Evolutionary conservation across 2,797 vertebrate genomes (phyloP), one percentile per base, ranked within the genome.

Genomic region (Macroramphosus scolopax): DNA sequence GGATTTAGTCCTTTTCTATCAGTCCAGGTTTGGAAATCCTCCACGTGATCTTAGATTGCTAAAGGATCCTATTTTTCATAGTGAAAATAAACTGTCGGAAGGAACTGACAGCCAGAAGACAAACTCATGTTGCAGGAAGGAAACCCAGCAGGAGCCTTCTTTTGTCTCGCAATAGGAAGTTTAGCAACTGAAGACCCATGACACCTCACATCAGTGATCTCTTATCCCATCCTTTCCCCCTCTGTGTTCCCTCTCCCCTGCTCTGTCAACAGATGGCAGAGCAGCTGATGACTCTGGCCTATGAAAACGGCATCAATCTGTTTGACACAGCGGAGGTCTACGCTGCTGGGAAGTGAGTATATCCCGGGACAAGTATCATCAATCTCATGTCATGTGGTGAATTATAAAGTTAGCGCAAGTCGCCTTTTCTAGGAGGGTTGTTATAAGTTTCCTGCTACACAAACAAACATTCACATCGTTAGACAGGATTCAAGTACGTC

Each of bases 301-400:
- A 99, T 2, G 96, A 99, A 87, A 99, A 97, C 0, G 96, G 96
- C 83, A 99, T 99, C 87, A 99, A 99, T 90, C 94, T 99, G 78
- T 99, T 99, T 17, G 96, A 99, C 83, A 99, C 96, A 0, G 96
- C 96, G 0, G 96, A 99, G 68, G 96, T 98, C 81, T 99, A 99
- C 1, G 96, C 96, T 0, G 95, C 96, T 1, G 95, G 96, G 75
- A 99, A 99, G 96, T 99, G 88, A 78, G 96, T 98, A 82, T 48
- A 63, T 68, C 64, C 63, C 52, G 20, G 34, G 20, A 16, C 51
- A 24, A 62, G 55, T 72, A 46, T 34, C 25, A 39, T 24, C 16
- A 58, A 39, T 37, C 43, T 50, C 48, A 38, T 50, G 26, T 29
- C 13, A 6, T 31, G 28, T 43, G 51, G 70, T 39, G 15, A 11